Evolutionary conservation across 1,140 invertebrate genomes (phyloP), one percentile per base, ranked within the genome.

Genomic region (Phymorhynchus buccinoides): DNA sequence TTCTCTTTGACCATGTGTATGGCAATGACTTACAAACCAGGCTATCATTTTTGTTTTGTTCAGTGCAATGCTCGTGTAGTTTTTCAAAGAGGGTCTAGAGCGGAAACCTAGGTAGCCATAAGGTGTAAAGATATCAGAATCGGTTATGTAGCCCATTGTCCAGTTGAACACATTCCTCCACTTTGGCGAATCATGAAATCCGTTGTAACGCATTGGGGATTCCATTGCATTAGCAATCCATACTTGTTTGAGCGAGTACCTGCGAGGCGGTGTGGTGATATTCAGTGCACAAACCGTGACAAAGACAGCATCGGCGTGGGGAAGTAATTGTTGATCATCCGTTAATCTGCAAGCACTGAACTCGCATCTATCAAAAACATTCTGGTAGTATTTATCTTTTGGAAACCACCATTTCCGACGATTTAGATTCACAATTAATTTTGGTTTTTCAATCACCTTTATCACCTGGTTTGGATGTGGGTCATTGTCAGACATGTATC

Each of bases 151-250:
- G 37, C 84, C 87, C 48, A 84, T 44, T 7, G 88, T 86, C 68
- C 84, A 84, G 79, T 88, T 88, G 48, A 88, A 86, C 4, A 41
- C n/a, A 44, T 48, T 30, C n/a, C 56, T 66, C 62, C 62, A 66
- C 18, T 7, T 30, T 22, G n/a, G 62, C 7, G 62, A 66, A 66
- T 66, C 62, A 27, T 6, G 62, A 22, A n/a, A 30, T 27, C 62
- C 62, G n/a, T n/a, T 66, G n/a, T 52, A 52, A 18, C 22, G n/a
- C 18, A 0, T 7, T 22, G 62, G 62, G 7, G 62, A 30, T 30
- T 66, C 62, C 62, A 66, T 0, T 7, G 22, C 62, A 66, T 1
- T 27, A n/a, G 62, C 62, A 7, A 66, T 30, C 62, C 62, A 66
- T n/a, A 66, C 27, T 30, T 66, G 62, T 66, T 30, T 30, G 14